Conservation (phyloP, 2,113 vertebrate genomes). For the Bambusicola thoracicus region DNA sequence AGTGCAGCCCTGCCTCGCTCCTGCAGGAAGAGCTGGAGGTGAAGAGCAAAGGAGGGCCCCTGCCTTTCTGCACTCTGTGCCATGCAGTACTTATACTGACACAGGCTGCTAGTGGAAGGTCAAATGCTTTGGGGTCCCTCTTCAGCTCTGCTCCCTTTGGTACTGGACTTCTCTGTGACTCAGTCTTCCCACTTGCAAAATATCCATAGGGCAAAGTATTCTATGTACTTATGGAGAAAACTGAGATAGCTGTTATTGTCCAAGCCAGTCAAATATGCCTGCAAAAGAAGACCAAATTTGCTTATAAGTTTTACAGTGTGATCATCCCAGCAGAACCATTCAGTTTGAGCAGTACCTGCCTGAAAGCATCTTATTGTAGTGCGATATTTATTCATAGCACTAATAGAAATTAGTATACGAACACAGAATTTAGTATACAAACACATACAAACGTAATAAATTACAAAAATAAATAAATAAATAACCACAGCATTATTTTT, state of each 20-base stretch:
- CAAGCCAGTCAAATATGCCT: background rate
- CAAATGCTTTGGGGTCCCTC: background rate
- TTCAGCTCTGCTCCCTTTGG: background rate
- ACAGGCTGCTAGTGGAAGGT: background rate
- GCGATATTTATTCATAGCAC: background rate
- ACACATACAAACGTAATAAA: background rate
- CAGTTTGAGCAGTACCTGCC: background rate
- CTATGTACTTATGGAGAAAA: background rate
- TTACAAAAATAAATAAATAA: background rate
- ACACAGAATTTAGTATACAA: background rate
- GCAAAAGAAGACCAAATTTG: background rate
- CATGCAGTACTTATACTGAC: rapidly evolving
- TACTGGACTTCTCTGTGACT: background rate
- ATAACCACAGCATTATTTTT: background rate
- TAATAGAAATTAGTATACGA: background rate
- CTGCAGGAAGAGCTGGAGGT: rapidly evolving
- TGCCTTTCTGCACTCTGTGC: background rate
- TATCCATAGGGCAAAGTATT: background rate
- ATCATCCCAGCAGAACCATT: background rate
- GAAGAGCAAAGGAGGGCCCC: background rate
- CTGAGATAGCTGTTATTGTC: background rate
- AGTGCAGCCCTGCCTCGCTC: background rate
- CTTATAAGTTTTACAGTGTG: background rate
- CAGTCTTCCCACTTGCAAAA: background rate
- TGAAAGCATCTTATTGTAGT: background rate